These are phyloP conservation scores for Ectobius pallidus DNA, from an alignment of 2,888 invertebrate genomes.

Conservation along the genomic window DNA sequence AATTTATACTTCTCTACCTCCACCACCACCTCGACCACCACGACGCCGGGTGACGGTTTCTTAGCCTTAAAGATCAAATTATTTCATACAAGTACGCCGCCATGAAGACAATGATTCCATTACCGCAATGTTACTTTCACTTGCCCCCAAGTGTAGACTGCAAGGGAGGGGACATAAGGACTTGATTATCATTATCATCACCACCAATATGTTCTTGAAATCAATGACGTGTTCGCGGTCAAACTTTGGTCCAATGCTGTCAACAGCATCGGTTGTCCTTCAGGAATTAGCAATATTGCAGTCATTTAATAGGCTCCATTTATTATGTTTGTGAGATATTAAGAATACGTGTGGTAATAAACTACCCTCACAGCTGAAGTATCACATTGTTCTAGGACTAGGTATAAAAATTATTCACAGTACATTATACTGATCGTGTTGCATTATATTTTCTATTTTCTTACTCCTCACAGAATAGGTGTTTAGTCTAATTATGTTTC, in stretches of 20 bases:
- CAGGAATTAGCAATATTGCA: too few species aligned
- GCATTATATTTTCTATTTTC: too few species aligned
- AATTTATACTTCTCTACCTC: slow-evolving; percentile 3
- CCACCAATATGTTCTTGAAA: not conserved
- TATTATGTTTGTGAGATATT: too few species aligned
- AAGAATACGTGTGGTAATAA: too few species aligned
- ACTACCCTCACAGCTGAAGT: too few species aligned
- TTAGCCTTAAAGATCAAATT: slow-evolving; percentile 20
- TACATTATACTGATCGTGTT: too few species aligned
- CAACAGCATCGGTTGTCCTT: not conserved
- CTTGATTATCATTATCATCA: not conserved
- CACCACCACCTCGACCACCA: not conserved
- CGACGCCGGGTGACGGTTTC: not conserved
- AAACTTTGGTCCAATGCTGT: not conserved
- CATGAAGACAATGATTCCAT: not conserved
- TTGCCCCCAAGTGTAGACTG: not conserved
- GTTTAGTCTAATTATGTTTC: too few species aligned
- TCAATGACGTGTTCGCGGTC: not conserved
- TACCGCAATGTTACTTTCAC: not conserved
- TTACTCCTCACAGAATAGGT: too few species aligned
- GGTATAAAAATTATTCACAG: too few species aligned
- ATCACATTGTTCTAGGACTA: too few species aligned
- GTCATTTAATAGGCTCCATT: too few species aligned
- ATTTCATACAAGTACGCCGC: not conserved
- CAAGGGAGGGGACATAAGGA: not conserved